These are phyloP conservation scores for Altica lythri DNA, from an alignment of 2,888 invertebrate genomes.

Conservation along the genomic window DNA sequence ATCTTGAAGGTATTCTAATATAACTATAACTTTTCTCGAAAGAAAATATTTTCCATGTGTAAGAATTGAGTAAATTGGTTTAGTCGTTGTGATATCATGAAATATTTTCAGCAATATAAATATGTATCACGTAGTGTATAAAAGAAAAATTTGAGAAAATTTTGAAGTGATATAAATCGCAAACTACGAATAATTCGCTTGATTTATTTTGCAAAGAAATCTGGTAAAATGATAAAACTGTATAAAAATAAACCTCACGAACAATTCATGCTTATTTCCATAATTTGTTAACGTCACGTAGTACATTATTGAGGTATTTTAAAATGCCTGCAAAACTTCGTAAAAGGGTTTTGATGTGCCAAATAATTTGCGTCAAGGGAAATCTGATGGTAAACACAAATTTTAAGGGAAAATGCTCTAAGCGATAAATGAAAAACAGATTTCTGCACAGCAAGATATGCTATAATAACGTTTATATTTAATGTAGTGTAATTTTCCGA, in stretches of 20 bases:
- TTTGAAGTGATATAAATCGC: not conserved
- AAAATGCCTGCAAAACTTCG: not conserved
- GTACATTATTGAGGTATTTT: constrained; percentile 1
- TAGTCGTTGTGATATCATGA: too few relatives aligned
- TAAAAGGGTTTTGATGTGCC: constrained; percentile 6
- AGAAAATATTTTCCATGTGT: too few relatives aligned
- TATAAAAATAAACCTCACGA: not conserved
- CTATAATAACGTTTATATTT: not conserved
- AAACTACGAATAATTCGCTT: not conserved
- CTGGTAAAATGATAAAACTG: not conserved
- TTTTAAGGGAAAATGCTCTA: not conserved
- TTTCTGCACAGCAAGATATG: not conserved
- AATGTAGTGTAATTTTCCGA: constrained; percentile 8
- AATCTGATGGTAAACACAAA: constrained; percentile 3
- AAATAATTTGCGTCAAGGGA: constrained; percentile 3
- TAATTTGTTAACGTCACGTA: constrained; percentile 8
- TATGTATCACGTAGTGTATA: too few relatives aligned
- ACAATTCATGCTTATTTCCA: constrained; percentile 3
- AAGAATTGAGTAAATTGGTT: too few relatives aligned
- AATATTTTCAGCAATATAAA: too few relatives aligned
- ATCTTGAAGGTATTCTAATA: too few relatives aligned
- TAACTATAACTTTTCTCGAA: too few relatives aligned
- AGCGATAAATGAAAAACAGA: constrained; percentile 2
- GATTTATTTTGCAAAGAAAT: too few relatives aligned
- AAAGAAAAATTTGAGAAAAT: too few relatives aligned